Conservation (phyloP, 2,888 invertebrate genomes). For the Drosophila paracracens region DNA sequence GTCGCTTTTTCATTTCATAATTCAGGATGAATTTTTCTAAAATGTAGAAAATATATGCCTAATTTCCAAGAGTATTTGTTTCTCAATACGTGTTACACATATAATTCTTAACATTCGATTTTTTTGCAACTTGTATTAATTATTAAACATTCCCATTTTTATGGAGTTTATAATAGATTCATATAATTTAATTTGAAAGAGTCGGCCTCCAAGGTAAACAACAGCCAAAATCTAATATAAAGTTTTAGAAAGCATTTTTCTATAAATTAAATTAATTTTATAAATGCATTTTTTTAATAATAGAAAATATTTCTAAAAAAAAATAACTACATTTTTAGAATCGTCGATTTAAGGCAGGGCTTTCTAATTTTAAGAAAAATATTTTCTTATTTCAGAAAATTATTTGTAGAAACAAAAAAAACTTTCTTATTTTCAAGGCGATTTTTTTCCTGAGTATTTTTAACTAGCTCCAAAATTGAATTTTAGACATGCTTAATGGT, state of each 20-base stretch:
- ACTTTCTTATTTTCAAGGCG: not conserved
- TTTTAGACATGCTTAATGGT: constrained; percentile 8
- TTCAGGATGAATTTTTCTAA: too few species aligned
- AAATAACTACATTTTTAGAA: not conserved
- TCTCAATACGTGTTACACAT: too few species aligned
- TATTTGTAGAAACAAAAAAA: not conserved
- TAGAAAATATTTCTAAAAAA: not conserved
- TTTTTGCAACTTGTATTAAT: not conserved
- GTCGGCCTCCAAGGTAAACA: not conserved
- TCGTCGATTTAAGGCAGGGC: not conserved
- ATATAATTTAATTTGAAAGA: not conserved
- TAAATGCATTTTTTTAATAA: not conserved
- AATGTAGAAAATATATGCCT: not conserved
- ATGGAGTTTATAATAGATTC: not conserved
- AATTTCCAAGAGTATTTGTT: not conserved
- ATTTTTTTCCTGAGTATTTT: not conserved
- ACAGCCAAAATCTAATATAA: too few species aligned
- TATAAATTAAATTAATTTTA: not conserved
- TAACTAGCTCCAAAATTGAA: not conserved
- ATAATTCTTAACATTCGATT: not conserved
- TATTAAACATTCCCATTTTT: not conserved
- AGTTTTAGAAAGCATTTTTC: not conserved
- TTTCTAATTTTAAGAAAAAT: not conserved
- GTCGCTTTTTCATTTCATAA: too few species aligned
- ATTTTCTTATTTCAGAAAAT: not conserved